phyloP scores from a whole-genome alignment of 2,113 vertebrate genomes.

The Hirundichthys speculiger region DNA sequence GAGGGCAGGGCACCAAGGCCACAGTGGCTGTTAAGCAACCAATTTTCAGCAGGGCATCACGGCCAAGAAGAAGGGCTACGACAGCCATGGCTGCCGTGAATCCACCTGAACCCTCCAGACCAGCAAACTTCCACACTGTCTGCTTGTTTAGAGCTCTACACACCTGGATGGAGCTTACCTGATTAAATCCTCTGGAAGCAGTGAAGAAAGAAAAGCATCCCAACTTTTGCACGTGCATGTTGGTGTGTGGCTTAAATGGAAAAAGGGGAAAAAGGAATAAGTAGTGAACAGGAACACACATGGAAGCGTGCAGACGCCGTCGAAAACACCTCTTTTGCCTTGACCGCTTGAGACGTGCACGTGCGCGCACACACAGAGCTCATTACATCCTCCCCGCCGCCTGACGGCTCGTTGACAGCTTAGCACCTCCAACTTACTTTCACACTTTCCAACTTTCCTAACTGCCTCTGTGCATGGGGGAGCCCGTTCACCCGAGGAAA shows the following conservation, averaged over 20 bases:
- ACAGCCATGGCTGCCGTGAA: too few species aligned
- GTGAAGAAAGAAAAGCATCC: too few species aligned
- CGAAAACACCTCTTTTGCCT: slow-evolving; percentile 26
- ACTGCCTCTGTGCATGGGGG: slow-evolving; percentile 42
- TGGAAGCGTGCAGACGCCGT: slow-evolving; percentile 16
- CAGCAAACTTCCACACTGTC: too few species aligned
- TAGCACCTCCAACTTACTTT: slow-evolving; percentile 72
- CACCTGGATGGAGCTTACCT: slow-evolving; percentile 14
- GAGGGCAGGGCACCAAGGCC: too few species aligned
- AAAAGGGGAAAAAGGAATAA: slow-evolving; percentile 10
- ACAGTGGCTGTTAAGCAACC: too few species aligned
- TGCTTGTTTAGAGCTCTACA: too few species aligned
- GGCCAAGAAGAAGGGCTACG: too few species aligned
- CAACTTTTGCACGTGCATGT: not conserved
- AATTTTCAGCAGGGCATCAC: too few species aligned
- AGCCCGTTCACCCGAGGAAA: slow-evolving; percentile 54
- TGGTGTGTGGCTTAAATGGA: not conserved
- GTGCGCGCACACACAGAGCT: slow-evolving; percentile 42
- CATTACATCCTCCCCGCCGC: slow-evolving; percentile 66
- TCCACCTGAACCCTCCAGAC: too few species aligned
- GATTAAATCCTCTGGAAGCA: not conserved
- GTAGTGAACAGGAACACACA: slow-evolving; percentile 1
- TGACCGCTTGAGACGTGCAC: not conserved
- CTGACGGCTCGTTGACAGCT: slow-evolving; percentile 74
- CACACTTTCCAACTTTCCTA: slow-evolving; percentile 68